Base-by-base conservation (phyloP, 2,797 vertebrate species). In the Clarias fuscus region DNA sequence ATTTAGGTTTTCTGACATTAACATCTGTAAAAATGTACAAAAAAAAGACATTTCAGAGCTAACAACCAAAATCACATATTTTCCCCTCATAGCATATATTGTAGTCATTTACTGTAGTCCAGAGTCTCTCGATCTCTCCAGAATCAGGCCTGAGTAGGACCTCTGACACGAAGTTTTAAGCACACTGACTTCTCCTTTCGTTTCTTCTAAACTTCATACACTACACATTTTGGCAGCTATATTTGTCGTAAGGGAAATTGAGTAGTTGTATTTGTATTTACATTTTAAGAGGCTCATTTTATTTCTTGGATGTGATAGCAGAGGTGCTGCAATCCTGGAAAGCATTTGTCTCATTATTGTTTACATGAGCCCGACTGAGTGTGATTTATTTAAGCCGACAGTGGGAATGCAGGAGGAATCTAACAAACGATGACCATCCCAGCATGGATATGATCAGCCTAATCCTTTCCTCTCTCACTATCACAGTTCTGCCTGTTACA, bases 321-420 rank as follows among this genome's bases (percentile, higher is more conserved):
- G 20, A 77, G 56, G 15, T 10, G 53, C 17, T 37, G 27, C 76
- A 58, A 61, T 37, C 56, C 11, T 79, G 76, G 58, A 59, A 61
- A 61, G 76, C 30, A 37, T 78, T 30, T 14, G 30, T 22, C 30
- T 78, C 18, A 2, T 22, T 10, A 61, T 37, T 61, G 58, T 78
- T 78, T 37, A 78, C 58, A 78, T 78, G 37, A 61, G 58, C 27
- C 53, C 22, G 18, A 78, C 56, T 24, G 56, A 77, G 53, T 77
- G 58, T 79, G 20, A 15, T 40, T 58, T 61, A 24, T 79, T 62
- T 79, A 62, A 24, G 6, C 33, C 61, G 77, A 40, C 56, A 33
- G 8, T 22, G 7, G 76, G 76, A 78, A 78, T 78, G 56, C 76
- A 37, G 76, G 27, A 78, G 30, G 30, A 78, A 78, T 78, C 17